Conservation (phyloP, 2,888 invertebrate species). For the Resseliella maxima region DNA sequence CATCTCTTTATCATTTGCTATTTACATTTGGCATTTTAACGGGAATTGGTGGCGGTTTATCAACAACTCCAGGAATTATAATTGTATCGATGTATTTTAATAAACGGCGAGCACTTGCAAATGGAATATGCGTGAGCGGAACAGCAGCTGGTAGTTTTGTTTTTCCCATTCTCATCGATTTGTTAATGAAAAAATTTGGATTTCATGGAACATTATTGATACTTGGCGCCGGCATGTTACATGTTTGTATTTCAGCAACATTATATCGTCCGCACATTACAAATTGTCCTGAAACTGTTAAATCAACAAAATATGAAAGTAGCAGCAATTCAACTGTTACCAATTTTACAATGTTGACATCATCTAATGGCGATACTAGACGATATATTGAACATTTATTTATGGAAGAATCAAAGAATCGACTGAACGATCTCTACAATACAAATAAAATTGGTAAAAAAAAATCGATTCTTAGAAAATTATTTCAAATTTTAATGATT, state of each 20-base stretch:
- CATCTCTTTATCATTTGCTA: conserved; percentile 75
- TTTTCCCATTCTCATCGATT: conserved; percentile 79
- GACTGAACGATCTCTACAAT: conserved; percentile 65
- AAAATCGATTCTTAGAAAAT: no score
- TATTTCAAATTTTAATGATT: background rate
- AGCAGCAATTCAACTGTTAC: background rate
- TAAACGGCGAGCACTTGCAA: conserved; percentile 81
- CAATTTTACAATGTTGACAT: conserved; percentile 66
- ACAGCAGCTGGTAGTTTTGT: conserved; percentile 84
- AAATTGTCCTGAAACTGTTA: conserved; percentile 57
- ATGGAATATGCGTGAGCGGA: conserved; percentile 84
- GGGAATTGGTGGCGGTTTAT: conserved; percentile 82
- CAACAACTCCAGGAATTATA: conserved; percentile 83
- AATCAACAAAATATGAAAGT: conserved; percentile 42
- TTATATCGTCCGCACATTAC: conserved; percentile 72
- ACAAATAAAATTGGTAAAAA: conserved; percentile 61
- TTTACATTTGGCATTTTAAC: conserved; percentile 80
- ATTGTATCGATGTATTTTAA: conserved; percentile 85
- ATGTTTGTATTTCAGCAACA: conserved; percentile 79
- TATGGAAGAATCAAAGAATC: conserved; percentile 67
- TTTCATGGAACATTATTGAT: conserved; percentile 79
- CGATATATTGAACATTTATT: conserved; percentile 67
- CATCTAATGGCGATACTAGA: conserved; percentile 66
- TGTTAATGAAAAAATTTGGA: conserved; percentile 76
- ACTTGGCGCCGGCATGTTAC: conserved; percentile 79